Conservation (phyloP, 2,797 vertebrate species). For the Hoplostethus atlanticus region DNA sequence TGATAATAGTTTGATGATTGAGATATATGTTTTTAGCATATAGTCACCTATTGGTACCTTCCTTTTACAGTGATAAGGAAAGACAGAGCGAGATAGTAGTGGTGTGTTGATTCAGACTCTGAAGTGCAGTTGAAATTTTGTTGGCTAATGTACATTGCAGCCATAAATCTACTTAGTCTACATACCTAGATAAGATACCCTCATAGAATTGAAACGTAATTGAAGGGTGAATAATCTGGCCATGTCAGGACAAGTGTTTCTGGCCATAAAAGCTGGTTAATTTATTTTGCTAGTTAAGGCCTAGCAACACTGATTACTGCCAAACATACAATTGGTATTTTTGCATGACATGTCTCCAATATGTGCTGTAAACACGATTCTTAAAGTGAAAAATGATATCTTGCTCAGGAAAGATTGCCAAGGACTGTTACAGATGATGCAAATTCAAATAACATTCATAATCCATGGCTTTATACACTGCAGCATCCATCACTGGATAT, state of each 20-base stretch:
- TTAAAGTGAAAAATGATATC: neutral
- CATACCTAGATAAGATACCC: constrained; percentile 7
- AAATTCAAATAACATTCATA: neutral
- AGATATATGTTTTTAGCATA: neutral
- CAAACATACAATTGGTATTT: constrained; percentile 3
- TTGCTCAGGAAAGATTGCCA: neutral
- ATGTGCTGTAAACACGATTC: neutral
- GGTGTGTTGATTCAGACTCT: neutral
- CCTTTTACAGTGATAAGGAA: neutral
- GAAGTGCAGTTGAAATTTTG: neutral
- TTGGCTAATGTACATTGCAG: neutral
- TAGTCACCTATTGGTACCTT: neutral
- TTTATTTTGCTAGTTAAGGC: neutral
- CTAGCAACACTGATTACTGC: constrained; percentile 9
- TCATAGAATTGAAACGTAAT: neutral
- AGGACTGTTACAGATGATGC: neutral
- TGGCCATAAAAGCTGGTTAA: constrained; percentile 1
- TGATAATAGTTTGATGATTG: neutral
- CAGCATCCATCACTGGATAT: constrained; percentile 2
- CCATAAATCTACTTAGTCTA: neutral
- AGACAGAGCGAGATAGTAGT: neutral
- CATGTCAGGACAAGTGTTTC: neutral
- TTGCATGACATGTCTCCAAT: neutral
- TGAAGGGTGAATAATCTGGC: neutral
- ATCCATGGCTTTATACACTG: neutral